phyloP scores from a whole-genome alignment of 2,888 invertebrate species.

The Galeopsomyia nigrocyanea region DNA sequence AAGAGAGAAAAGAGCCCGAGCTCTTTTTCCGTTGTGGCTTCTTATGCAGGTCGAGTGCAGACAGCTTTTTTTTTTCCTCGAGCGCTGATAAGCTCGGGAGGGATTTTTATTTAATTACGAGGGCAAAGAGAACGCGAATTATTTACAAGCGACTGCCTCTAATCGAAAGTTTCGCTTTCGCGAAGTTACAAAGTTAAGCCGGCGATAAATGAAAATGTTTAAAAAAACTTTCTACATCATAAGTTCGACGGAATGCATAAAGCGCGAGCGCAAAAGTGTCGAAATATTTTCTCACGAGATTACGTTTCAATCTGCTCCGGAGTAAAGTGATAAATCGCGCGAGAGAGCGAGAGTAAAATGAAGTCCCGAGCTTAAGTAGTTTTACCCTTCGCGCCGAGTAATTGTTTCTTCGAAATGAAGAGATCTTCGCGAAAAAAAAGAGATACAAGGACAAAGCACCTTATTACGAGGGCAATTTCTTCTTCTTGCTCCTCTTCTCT shows the following conservation, averaged over 20 bases:
- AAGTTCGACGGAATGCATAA: no score
- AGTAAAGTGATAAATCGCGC: slow-evolving; percentile 11
- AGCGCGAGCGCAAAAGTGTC: no score
- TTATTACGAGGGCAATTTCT: slow-evolving; percentile 29
- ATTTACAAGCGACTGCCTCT: no score
- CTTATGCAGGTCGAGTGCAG: not conserved
- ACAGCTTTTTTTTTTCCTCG: not conserved
- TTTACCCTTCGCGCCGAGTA: slow-evolving; percentile 1
- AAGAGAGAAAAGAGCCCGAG: not conserved
- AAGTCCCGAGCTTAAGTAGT: slow-evolving; percentile 15
- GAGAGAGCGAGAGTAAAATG: not conserved
- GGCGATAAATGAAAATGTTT: no score
- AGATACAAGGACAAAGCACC: slow-evolving; percentile 22
- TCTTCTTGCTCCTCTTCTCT: not conserved
- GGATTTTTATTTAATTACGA: not conserved
- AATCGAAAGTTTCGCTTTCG: no score
- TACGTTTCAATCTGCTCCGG: no score
- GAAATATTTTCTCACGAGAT: no score
- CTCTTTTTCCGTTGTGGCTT: not conserved
- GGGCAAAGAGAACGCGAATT: no score
- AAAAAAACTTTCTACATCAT: no score
- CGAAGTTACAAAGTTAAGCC: no score
- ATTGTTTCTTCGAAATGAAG: slow-evolving; percentile 33
- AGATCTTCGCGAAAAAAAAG: not conserved
- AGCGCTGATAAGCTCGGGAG: not conserved